These are phyloP conservation scores for Aphelinus certus DNA, from an alignment of 1,140 invertebrate species.

Conservation along the genomic window DNA sequence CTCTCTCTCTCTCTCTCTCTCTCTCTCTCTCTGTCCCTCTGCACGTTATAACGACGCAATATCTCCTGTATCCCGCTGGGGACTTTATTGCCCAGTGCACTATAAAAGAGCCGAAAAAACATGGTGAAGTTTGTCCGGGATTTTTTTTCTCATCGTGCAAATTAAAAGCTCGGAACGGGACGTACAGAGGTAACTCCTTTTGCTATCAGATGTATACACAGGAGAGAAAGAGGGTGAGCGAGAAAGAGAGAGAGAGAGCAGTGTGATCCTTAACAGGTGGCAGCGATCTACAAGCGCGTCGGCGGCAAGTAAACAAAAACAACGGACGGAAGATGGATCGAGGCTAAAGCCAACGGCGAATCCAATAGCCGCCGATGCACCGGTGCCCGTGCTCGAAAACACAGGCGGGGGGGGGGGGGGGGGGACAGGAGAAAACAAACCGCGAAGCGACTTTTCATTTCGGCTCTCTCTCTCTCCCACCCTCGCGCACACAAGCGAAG, in stretches of 20 bases:
- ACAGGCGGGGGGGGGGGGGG: neutral
- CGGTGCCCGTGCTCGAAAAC: neutral
- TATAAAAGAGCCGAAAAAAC: too few relatives aligned
- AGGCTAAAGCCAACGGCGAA: conserved; percentile 27
- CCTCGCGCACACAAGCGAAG: neutral
- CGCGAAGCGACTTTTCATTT: conserved; percentile 23
- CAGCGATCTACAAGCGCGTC: conserved; percentile 7
- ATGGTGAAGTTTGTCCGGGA: too few relatives aligned
- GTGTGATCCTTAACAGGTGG: conserved; percentile 35
- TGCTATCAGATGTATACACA: too few relatives aligned
- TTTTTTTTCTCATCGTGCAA: too few relatives aligned
- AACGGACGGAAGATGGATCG: conserved; percentile 25
- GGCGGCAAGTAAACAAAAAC: conserved; percentile 23
- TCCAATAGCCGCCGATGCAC: conserved; percentile 21
- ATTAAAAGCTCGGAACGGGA: too few relatives aligned
- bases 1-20: too few relatives aligned
- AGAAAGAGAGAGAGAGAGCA: neutral
- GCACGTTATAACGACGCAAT: too few relatives aligned
- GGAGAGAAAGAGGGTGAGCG: too few relatives aligned
- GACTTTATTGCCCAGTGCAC: too few relatives aligned
- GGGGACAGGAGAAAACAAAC: conserved; percentile 14
- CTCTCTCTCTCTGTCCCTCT: too few relatives aligned
- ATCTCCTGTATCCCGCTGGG: too few relatives aligned
- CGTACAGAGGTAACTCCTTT: too few relatives aligned
- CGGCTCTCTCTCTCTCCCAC: neutral